A percentile compares a stretch with the other conserved stretches of the same genome.
These are phyloP conservation scores for Tor tambroides DNA, from an alignment of 2,113 vertebrate species.

Conservation along the genomic window DNA sequence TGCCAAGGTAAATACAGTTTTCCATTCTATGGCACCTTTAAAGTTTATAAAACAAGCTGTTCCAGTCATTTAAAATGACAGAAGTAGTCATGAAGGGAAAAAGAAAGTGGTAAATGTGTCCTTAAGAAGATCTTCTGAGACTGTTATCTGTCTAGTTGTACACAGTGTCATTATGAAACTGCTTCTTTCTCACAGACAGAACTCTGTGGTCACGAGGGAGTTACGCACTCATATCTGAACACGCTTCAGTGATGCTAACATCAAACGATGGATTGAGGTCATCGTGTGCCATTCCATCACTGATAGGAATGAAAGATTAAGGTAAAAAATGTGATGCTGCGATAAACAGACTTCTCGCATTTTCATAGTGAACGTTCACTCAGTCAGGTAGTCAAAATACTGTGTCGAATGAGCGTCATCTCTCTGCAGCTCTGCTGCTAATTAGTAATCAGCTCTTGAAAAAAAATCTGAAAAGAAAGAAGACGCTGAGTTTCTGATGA, in stretches of 20 bases:
- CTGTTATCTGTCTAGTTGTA: not conserved
- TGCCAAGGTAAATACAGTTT: too few species aligned
- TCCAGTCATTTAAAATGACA: not conserved
- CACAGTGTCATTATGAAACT: not conserved
- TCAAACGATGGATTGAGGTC: constrained; percentile 9
- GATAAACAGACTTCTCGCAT: not conserved
- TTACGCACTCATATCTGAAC: constrained; percentile 30
- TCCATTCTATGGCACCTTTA: not conserved
- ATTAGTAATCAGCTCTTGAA: not conserved
- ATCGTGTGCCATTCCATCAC: not conserved
- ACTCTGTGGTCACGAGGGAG: not conserved
- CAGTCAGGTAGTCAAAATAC: not conserved
- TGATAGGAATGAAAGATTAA: constrained; percentile 41
- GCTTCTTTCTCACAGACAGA: constrained; percentile 3
- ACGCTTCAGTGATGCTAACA: constrained; percentile 29
- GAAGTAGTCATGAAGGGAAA: not conserved
- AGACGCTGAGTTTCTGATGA: not conserved
- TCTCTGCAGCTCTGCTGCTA: not conserved
- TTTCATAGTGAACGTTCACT: not conserved
- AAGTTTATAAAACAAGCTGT: not conserved
- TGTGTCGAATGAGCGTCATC: not conserved
- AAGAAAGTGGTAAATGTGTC: not conserved
- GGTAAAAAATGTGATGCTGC: constrained; percentile 22
- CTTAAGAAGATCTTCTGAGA: not conserved
- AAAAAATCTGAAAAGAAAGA: not conserved